Percentiles rank a stretch among this genome's conserved stretches.
These are phyloP conservation scores for Python bivittatus DNA, from an alignment of 2,113 vertebrate genomes.

Conservation along the genomic window DNA sequence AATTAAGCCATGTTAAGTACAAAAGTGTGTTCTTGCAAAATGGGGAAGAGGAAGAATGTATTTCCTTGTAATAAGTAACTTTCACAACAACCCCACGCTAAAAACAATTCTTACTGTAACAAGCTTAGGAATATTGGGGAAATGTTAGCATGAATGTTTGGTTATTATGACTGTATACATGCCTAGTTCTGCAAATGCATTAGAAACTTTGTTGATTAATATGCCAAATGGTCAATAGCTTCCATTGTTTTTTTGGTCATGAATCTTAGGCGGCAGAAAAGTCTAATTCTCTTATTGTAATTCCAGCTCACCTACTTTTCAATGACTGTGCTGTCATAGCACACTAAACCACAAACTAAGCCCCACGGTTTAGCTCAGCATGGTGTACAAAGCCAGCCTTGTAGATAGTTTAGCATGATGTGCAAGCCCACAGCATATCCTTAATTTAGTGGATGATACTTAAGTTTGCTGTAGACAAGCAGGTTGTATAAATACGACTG, in stretches of 20 bases:
- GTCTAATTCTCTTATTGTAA: neutral
- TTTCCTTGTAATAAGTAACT: constrained; percentile 30
- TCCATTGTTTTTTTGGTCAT: neutral
- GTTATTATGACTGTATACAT: neutral
- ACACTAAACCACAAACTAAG: neutral
- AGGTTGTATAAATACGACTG: neutral
- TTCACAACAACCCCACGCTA: neutral
- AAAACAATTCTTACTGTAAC: neutral
- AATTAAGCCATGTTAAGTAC: constrained; percentile 14
- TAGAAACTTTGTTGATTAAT: neutral
- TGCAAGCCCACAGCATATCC: neutral
- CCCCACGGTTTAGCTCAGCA: neutral
- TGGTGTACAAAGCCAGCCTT: neutral
- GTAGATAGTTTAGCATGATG: neutral
- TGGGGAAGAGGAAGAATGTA: neutral
- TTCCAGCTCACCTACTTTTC: neutral
- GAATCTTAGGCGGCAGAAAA: neutral
- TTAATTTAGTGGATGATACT: neutral
- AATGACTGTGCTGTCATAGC: neutral
- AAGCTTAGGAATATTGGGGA: neutral
- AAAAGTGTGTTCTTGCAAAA: neutral
- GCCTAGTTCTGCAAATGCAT: neutral
- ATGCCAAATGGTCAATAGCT: neutral
- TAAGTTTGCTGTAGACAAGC: neutral
- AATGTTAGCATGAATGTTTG: neutral